Evolutionary conservation across 2,888 invertebrate genomes (phyloP), one percentile per base, ranked within the genome.

Genomic region (Plebejus anna): DNA sequence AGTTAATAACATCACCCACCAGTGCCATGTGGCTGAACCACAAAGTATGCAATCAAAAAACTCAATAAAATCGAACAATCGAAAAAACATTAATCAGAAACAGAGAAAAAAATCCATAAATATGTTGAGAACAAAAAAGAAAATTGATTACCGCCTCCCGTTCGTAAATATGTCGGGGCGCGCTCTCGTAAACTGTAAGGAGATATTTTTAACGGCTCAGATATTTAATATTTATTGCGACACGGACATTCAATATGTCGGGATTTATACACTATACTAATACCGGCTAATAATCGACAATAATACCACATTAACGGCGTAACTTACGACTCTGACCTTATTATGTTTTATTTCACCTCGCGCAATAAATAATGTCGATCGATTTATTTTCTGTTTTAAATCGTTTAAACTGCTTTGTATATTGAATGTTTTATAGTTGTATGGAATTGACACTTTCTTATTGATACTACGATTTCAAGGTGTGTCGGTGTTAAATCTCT

Each of bases 211-310:
- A 92, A 91, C 89, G 86, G 88, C 90, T 84, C 89, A 91, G 92
- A 94, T 94, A 94, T 94, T 94, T 91, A 92, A 93, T 93, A 94
- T 94, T 94, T 94, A 94, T 94, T 88, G 89, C 87, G 90, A 89
- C 88, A 89, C 89, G 84, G 90, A 91, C 92, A 92, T 91, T 90
- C 91, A 91, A 92, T 92, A 92, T 92, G 86, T 79, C 82, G 84
- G 87, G 90, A 91, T 92, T 91, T 91, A 89, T 91, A 88, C 89
- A 89, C 90, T 87, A 86, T 81, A 79, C 86, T 84, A 85, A 87
- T 87, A 84, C 81, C 79, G 78, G 80, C 82, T 83, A 83, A 85
- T 84, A 76, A 76, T 76, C 76, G 76, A 76, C 83, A 85, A 85
- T 84, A 82, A 81, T 82, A 75, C 78, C 77, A 78, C 80, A 78